A percentile compares a stretch with the other conserved stretches of the same genome.
Conservation (phyloP, 2,888 invertebrate species). For the Erebia epiphron region DNA sequence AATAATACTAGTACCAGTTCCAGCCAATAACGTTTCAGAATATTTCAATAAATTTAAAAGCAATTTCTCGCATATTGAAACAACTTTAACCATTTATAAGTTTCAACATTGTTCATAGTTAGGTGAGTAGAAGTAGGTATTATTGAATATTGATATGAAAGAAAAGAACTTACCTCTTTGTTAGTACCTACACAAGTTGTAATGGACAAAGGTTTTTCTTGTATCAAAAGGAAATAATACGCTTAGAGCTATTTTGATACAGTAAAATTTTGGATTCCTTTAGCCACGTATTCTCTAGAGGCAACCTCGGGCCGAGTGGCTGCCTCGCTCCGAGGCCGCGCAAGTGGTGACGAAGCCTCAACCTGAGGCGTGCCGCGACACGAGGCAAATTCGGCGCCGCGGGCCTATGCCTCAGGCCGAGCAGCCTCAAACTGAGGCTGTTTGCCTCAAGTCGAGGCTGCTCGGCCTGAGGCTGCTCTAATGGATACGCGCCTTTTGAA, state of each 20-base stretch:
- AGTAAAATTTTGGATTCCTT: too few species aligned
- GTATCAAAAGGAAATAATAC: not conserved
- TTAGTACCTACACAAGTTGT: not conserved
- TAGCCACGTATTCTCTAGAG: too few species aligned
- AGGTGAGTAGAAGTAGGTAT: not conserved
- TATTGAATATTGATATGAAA: not conserved
- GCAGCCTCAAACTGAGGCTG: too few species aligned
- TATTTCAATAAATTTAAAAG: constrained; percentile 8
- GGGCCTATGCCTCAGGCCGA: too few species aligned
- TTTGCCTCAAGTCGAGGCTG: too few species aligned
- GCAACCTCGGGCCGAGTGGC: too few species aligned
- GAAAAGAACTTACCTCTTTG: constrained; percentile 1
- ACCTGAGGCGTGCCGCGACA: too few species aligned
- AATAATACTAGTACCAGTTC: not conserved
- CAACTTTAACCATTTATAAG: constrained; percentile 12
- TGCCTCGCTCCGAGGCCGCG: too few species aligned
- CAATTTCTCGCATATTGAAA: constrained; percentile 13
- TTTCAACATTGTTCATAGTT: constrained; percentile 9
- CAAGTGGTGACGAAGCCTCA: too few species aligned
- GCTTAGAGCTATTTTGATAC: not conserved
- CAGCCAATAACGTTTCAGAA: not conserved
- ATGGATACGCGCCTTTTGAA: too few species aligned
- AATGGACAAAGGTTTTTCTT: not conserved
- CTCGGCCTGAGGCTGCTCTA: too few species aligned
- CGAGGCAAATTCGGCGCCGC: too few species aligned